Conservation (phyloP, 2,888 invertebrate genomes). For the Itoplectis maculator region DNA sequence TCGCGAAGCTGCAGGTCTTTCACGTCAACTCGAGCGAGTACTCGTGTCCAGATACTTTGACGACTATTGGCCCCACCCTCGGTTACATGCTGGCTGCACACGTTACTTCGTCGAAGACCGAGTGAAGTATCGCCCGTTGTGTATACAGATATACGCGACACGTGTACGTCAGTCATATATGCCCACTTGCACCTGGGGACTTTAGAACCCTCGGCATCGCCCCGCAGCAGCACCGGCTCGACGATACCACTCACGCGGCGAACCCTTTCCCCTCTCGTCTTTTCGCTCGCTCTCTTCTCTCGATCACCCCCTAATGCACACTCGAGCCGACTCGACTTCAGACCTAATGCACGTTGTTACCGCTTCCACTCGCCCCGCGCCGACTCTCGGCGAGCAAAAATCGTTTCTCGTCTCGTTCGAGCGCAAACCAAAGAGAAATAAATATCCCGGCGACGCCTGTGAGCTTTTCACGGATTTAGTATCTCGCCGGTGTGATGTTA, state of each 20-base stretch:
- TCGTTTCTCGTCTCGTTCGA: conserved; percentile 47
- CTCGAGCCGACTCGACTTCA: conserved; percentile 68
- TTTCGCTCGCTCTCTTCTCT: conserved; percentile 69
- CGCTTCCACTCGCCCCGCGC: conserved; percentile 50
- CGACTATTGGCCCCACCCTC: conserved; percentile 44
- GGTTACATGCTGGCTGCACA: conserved; percentile 25
- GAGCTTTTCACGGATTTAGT: conserved; percentile 37
- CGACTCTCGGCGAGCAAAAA: conserved; percentile 34
- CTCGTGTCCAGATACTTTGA: conserved; percentile 57
- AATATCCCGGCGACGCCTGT: conserved; percentile 38
- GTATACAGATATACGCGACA: conserved; percentile 37
- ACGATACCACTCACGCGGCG: conserved; percentile 63
- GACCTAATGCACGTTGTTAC: conserved; percentile 70
- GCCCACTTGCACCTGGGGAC: conserved; percentile 65
- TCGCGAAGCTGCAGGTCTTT: neutral
- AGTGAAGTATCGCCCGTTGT: conserved; percentile 44
- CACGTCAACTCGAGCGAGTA: conserved; percentile 35
- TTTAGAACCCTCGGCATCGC: conserved; percentile 67
- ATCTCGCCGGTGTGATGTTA: conserved; percentile 18
- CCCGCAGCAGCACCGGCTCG: conserved; percentile 60
- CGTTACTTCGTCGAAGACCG: conserved; percentile 42
- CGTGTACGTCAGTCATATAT: conserved; percentile 6
- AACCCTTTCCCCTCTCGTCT: conserved; percentile 58
- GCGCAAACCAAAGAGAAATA: conserved; percentile 47
- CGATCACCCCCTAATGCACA: conserved; percentile 78